Conservation (phyloP, 2,113 vertebrate genomes). For the Anhinga rufa region DNA sequence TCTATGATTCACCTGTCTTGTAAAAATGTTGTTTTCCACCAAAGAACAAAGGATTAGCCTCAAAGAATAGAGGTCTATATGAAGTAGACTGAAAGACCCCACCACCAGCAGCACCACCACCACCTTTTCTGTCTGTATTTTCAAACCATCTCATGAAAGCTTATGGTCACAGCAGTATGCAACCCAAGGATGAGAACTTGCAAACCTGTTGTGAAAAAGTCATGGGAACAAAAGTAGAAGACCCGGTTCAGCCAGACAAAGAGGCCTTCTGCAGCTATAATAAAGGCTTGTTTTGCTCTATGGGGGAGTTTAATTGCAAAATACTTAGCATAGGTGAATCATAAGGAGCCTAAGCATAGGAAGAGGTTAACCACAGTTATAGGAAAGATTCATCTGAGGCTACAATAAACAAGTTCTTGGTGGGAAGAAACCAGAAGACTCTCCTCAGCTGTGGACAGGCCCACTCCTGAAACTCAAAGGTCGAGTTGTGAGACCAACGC, state of each 20-base stretch:
- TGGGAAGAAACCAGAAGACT: slow-evolving; percentile 26
- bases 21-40: neutral
- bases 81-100: neutral
- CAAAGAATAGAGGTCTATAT: neutral
- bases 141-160: neutral
- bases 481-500: neutral
- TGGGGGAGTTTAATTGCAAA: slow-evolving; percentile 59
- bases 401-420: slow-evolving; percentile 33
- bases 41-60: neutral
- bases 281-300: slow-evolving; percentile 47
- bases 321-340: slow-evolving; percentile 61
- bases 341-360: slow-evolving; percentile 51
- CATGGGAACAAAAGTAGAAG: slow-evolving; percentile 54
- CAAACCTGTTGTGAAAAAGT: neutral
- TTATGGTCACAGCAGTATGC: neutral
- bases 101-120: neutral
- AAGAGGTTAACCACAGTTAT: slow-evolving; percentile 61
- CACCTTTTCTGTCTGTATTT: neutral
- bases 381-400: slow-evolving; percentile 51
- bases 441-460: neutral
- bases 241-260: slow-evolving; percentile 52
- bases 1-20: neutral
- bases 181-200: neutral
- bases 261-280: slow-evolving; percentile 31
- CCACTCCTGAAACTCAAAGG: neutral